Conservation (phyloP, 2,113 vertebrate species). For the Dinomys branickii region DNA sequence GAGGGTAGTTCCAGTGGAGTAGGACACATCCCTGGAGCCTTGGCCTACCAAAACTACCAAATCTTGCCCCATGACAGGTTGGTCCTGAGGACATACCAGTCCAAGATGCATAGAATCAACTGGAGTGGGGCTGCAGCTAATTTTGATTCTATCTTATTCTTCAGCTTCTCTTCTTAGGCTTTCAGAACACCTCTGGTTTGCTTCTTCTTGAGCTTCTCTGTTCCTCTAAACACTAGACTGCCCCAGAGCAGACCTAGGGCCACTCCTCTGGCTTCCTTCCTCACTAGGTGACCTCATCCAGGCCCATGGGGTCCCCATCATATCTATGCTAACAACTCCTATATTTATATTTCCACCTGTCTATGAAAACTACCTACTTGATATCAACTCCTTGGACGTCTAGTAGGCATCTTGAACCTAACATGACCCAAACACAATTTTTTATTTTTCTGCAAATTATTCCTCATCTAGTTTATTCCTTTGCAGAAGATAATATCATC, state of each 20-base stretch:
- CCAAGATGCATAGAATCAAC: no score
- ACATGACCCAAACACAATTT: not conserved
- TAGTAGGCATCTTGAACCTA: not conserved
- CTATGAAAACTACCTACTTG: not conserved
- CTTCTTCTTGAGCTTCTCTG: not conserved
- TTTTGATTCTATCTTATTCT: not conserved
- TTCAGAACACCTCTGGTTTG: not conserved
- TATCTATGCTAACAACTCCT: not conserved
- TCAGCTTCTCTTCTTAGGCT: not conserved
- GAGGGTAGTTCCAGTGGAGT: not conserved
- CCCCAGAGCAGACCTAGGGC: not conserved
- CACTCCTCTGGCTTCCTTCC: not conserved
- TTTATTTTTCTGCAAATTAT: not conserved
- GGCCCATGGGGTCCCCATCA: not conserved
- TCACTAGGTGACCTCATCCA: not conserved
- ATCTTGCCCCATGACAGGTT: not conserved
- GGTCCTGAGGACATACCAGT: not conserved
- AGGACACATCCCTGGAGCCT: not conserved
- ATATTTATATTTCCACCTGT: not conserved
- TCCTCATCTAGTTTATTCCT: not conserved
- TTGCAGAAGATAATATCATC: not conserved
- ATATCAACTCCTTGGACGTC: not conserved
- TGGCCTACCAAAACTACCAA: not conserved
- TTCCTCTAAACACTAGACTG: not conserved
- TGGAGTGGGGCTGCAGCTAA: not conserved